phyloP scores from a whole-genome alignment of 2,797 vertebrate genomes.

The Gymnothorax javanicus region DNA sequence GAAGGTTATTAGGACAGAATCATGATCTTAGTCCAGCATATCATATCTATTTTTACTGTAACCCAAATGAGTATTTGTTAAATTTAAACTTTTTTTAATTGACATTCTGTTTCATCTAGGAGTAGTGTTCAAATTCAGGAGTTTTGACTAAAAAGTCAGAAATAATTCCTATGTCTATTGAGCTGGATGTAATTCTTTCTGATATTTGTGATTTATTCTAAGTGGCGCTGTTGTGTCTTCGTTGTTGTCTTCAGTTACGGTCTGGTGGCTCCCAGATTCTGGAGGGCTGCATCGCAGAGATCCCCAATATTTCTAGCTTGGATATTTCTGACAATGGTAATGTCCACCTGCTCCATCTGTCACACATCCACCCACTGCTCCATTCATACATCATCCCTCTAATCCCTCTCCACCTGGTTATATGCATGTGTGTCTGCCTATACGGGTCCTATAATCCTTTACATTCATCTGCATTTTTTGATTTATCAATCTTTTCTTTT shows the following conservation, averaged over 20 bases:
- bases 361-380: neutral
- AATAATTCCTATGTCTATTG: neutral
- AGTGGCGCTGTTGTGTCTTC: neutral
- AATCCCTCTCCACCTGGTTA: neutral
- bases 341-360: conserved; percentile 36
- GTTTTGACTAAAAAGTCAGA: neutral
- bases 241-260: conserved; percentile 77
- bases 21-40: neutral
- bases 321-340: conserved; percentile 96
- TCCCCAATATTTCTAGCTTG: conserved; percentile 92
- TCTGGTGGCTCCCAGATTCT: conserved; percentile 93
- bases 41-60: neutral
- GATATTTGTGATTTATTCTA: neutral
- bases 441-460: neutral
- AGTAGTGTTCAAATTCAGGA: neutral
- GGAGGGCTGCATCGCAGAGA: conserved; percentile 95
- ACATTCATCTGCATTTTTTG: neutral
- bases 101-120: neutral
- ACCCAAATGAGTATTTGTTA: neutral
- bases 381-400: neutral
- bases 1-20: neutral
- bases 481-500: neutral
- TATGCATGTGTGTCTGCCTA: neutral
- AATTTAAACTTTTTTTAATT: neutral
- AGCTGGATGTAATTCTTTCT: neutral